Base-by-base conservation (phyloP, 2,888 invertebrate species). In the Andrena fulva region DNA sequence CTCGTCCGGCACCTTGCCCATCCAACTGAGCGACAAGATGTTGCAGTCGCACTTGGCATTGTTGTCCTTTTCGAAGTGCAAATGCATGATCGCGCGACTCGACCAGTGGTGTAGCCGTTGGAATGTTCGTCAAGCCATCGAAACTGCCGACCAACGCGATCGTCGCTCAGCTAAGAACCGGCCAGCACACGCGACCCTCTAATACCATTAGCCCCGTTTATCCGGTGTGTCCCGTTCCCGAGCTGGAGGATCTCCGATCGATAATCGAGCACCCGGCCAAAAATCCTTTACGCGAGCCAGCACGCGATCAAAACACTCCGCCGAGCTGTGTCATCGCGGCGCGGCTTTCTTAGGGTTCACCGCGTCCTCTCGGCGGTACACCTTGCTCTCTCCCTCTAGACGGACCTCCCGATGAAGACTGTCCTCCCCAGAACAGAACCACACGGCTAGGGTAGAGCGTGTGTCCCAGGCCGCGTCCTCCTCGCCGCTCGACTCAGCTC, bases 1-100 rank as follows among this genome's bases (percentile, higher is more conserved):
- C 93, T 98, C 98, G 94, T 99, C 99, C 87, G 99, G 99, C 91
- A 99, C 98, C 95, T 99, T 98, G 88, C 99, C 99, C 99, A 99
- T 99, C 99, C 99, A 99, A 91, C 99, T 98, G 93, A 99, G 95
- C 90, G 98, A 98, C 92, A 98, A 95, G 93, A 99, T 97, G 91
- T 98, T 97, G 95, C 98, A 99, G 95, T 99, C 99, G 95, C 98
- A 98, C 95, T 98, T 97, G 90, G 98, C 98, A 94, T 98, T 98
- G 90, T 97, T 96, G 94, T 97, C 98, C 93, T 97, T 97, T 94
- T 99, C 99, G 94, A 99, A 98, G 95, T 99, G 98, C 93, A 99
- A 96, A 96, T 99, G 98, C 99, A 99, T 99, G 86, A 66, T 86
- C 74, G 67, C 67, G 72, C 52, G 60, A 70, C 60, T 68, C 75